Evolutionary conservation across 2,797 vertebrate species (phyloP), one percentile per base, ranked within the genome.

Genomic region (Astyanax mexicanus): DNA sequence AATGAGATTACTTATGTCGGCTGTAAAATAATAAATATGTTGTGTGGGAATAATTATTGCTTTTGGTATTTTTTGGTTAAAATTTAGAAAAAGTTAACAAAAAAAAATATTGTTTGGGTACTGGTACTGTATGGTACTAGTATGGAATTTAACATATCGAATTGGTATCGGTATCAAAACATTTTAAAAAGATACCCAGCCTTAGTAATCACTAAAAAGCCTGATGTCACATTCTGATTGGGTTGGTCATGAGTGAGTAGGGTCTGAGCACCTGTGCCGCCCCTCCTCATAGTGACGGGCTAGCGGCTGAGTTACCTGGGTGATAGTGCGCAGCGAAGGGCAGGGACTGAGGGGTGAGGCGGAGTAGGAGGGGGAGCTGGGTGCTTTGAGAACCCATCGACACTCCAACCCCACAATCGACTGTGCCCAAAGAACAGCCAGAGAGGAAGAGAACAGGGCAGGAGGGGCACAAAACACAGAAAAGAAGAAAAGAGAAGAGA

Each of bases 381-480:
- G 87, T 95, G 96, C 93, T 98, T 98, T 93, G 94, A 94, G 80
- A 96, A 92, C 91, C 95, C 96, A 79, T 98, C 95, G 88, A 96
- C 95, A 94, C 96, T 95, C 97, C 97, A 98, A 92, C 95, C 97
- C 97, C 97, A 98, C 86, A 97, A 93, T 91, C 96, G 96, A 96
- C 97, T 98, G 95, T 90, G 89, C 91, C 89, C 88, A 90, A 86
- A 89, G 89, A 84, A 75, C 67, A 82, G 92, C 89, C 87, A 89
- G 93, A 89, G 85, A 74, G 38, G 72, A 78, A 79, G 80, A 89
- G 82, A 89, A 69, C 81, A 57, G 88, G 81, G 74, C 58, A 82
- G 86, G 57, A 79, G 81, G 74, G 74, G 83, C 54, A 58, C 38
- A 51, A 44, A 67, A 66, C 15, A 55, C 13, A 61, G n/a, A 75